A percentile compares a stretch with the other conserved stretches of the same genome.
phyloP scores from a whole-genome alignment of 2,888 invertebrate genomes.

The Archips xylosteana region DNA sequence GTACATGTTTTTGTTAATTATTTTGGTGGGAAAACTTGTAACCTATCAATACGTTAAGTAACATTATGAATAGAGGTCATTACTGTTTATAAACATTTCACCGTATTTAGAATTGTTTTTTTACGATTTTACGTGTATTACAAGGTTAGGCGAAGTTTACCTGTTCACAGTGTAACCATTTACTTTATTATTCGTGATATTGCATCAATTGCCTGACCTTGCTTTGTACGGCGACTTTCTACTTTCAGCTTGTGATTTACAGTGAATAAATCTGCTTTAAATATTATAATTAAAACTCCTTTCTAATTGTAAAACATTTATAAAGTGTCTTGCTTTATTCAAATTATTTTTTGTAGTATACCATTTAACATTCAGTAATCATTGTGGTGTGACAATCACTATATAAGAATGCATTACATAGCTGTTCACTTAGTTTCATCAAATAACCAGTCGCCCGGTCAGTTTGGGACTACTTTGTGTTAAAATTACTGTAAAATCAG shows the following conservation, averaged over 20 bases:
- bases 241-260: slow-evolving; percentile 14
- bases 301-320: neutral
- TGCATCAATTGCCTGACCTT: slow-evolving; percentile 42
- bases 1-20: slow-evolving; percentile 45
- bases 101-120: slow-evolving; percentile 55
- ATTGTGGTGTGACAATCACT: neutral
- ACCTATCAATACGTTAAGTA: slow-evolving; percentile 74
- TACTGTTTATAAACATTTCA: slow-evolving; percentile 81
- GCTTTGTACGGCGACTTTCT: slow-evolving; percentile 33
- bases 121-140: slow-evolving; percentile 39
- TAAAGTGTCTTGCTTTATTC: neutral
- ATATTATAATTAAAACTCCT: neutral
- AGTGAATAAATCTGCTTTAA: slow-evolving; percentile 5
- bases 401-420: neutral
- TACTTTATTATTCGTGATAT: slow-evolving; percentile 27
- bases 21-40: slow-evolving; percentile 82
- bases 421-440: no score
- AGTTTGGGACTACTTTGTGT: no score
- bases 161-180: slow-evolving; percentile 8
- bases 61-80: slow-evolving; percentile 81
- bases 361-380: neutral
- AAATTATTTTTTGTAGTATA: neutral
- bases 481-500: no score
- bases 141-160: slow-evolving; percentile 19
- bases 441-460: no score